Base-by-base conservation (phyloP, 2,888 invertebrate species). In the Hedya salicella region DNA sequence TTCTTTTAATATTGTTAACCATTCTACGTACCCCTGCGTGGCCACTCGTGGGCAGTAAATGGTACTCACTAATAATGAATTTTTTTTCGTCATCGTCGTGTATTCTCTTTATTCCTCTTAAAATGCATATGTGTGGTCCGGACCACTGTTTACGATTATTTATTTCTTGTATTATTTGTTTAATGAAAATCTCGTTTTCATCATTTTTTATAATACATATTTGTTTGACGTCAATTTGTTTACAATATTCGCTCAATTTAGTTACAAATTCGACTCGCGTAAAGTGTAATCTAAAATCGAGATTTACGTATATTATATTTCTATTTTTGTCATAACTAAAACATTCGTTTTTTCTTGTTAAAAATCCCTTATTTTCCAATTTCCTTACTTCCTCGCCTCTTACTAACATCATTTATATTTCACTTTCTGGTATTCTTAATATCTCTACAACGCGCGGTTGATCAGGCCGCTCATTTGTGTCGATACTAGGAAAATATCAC, bases 241-340 rank as follows among this genome's bases (percentile, higher is more conserved):
- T 19, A 25, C 36, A 53, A 14, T 46, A 25, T 13, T 32, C 19
- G 36, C 21, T 42, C 60, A 59, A 16, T 30, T 57, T 44, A n/a
- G 30, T 57, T 49, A 25, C 32, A 87, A 70, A 56, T 11, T 14
- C 56, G 42, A n/a, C 56, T 44, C 56, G 56, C 42, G 56, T 14
- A 11, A 25, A n/a, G 2, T 21, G 81, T 80, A 56, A 59, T 36
- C n/a, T 48, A 21, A 48, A 48, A 36, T 14, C 32, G 19, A 48
- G 48, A 19, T 79, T 91, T 0, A 88, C 89, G 11, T 92, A 93
- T 19, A 54, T 36, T 52, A 36, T 14, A 13, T 52, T 52, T 13
- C 39, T 16, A 39, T 36, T 14, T 13, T 19, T 13, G 13, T 17
- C 16, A 19, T n/a, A 52, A 14, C 16, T 52, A 1, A 16, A 32